These are phyloP conservation scores for Phocides pigmalion DNA, from an alignment of 1,140 invertebrate genomes.

Conservation along the genomic window DNA sequence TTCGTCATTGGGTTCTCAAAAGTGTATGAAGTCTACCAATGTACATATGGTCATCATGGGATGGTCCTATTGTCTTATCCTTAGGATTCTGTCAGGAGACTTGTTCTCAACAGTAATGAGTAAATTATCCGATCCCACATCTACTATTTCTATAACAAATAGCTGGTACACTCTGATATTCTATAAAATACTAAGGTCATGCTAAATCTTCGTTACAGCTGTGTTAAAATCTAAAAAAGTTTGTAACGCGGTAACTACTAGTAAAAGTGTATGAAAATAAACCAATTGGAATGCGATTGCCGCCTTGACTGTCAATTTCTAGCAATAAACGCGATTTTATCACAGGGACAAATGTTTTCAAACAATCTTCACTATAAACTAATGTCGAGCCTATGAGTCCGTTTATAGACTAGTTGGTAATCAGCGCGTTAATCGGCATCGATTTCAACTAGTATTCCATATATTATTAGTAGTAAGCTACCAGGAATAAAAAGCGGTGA, in stretches of 20 bases:
- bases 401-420: background rate
- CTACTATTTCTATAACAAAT: background rate
- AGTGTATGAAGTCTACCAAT: no score
- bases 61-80: no score
- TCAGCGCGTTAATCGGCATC: background rate
- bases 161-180: background rate
- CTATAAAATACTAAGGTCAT: background rate
- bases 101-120: no score
- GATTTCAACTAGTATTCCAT: background rate
- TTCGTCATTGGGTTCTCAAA: no score
- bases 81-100: no score
- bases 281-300: background rate
- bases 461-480: no score
- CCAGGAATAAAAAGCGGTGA: no score
- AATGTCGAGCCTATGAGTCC: background rate
- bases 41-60: no score
- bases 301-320: conserved; percentile 3
- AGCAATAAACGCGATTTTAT: background rate
- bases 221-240: background rate
- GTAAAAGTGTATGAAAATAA: background rate
- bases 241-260: background rate
- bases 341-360: conserved; percentile 5
- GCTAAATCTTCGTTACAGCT: background rate
- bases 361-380: background rate
- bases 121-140: no score